Conservation (phyloP, 2,113 vertebrate genomes). For the Oreamnos americanus region DNA sequence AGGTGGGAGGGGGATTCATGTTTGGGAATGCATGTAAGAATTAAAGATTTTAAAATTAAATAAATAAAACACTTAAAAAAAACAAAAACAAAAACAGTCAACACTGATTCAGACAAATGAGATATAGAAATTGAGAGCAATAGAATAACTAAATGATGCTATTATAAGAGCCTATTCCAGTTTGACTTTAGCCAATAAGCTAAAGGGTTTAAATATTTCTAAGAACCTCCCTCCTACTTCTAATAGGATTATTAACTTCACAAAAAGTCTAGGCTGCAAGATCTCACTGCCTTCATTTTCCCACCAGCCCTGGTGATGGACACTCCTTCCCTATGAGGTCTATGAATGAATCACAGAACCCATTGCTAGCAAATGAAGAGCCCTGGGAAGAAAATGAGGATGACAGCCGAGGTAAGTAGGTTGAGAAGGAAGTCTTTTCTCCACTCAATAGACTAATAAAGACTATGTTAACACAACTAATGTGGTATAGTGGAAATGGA, state of each 20-base stretch:
- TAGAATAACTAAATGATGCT: background rate
- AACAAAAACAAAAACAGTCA: background rate
- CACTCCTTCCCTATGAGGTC: constrained; percentile 92
- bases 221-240: background rate
- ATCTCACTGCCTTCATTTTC: constrained; percentile 43
- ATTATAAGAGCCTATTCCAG: background rate
- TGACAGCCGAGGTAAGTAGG: constrained; percentile 86
- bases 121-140: constrained; percentile 12
- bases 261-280: background rate
- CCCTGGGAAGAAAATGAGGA: constrained; percentile 94
- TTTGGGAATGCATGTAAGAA: too few species aligned
- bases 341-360: constrained; percentile 89
- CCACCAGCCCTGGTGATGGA: constrained; percentile 91
- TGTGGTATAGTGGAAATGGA: background rate
- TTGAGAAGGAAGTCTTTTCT: constrained; percentile 25
- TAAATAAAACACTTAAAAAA: too few species aligned
- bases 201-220: background rate
- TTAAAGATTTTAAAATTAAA: too few species aligned
- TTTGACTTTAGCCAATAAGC: constrained; percentile 7
- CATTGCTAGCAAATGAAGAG: constrained; percentile 90
- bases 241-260: background rate
- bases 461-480: background rate
- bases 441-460: background rate
- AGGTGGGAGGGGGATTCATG: too few species aligned
- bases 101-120: constrained; percentile 14